phyloP scores from a whole-genome alignment of 2,888 invertebrate species.

The Synanthedon formicaeformis region DNA sequence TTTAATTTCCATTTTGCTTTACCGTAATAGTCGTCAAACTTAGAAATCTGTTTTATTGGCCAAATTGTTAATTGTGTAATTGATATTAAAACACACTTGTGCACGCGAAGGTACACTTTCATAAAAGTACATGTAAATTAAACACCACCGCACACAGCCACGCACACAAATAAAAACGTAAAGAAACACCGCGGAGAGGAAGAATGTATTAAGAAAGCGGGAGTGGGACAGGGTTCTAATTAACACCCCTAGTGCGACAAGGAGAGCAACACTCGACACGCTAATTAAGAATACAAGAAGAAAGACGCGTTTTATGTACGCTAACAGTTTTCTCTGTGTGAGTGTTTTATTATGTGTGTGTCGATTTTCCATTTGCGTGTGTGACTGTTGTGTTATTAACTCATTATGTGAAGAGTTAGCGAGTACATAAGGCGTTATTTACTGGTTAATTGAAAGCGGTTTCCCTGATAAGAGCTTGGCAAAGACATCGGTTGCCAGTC shows the following conservation, averaged over 20 bases:
- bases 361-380: slow-evolving; percentile 47
- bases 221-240: slow-evolving; percentile 64
- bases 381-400: slow-evolving; percentile 63
- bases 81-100: slow-evolving; percentile 14
- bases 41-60: too few species aligned
- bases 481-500: slow-evolving; percentile 42
- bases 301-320: slow-evolving; percentile 71
- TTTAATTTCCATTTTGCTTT: too few species aligned
- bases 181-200: slow-evolving; percentile 70
- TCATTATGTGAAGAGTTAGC: slow-evolving; percentile 68
- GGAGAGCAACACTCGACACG: slow-evolving; percentile 58
- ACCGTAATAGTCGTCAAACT: too few species aligned
- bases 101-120: slow-evolving; percentile 48
- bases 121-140: slow-evolving; percentile 71
- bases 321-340: slow-evolving; percentile 42
- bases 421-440: slow-evolving; percentile 59
- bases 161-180: slow-evolving; percentile 70
- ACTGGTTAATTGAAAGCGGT: slow-evolving; percentile 67
- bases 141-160: slow-evolving; percentile 69
- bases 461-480: slow-evolving; percentile 50
- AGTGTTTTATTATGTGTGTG: slow-evolving; percentile 26
- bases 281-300: slow-evolving; percentile 80
- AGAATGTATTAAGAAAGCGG: slow-evolving; percentile 72
- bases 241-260: slow-evolving; percentile 54
- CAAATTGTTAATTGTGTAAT: slow-evolving; percentile 1